These are phyloP conservation scores for Hyaena hyaena DNA, from an alignment of 2,113 vertebrate species.

Conservation along the genomic window DNA sequence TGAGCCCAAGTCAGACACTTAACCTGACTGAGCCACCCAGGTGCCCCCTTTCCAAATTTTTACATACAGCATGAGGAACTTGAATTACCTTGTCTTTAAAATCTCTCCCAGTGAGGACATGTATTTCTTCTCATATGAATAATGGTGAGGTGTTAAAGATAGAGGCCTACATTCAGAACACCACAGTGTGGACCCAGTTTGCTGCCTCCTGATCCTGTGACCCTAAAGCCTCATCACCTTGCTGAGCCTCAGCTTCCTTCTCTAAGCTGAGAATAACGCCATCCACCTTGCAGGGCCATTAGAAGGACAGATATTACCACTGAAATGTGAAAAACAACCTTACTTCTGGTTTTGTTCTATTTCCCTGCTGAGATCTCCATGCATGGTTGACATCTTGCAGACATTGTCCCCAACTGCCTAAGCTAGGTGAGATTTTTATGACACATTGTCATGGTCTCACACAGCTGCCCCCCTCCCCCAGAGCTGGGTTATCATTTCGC, in stretches of 20 bases:
- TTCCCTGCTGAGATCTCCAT: too few species aligned
- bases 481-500: neutral
- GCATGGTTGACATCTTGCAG: fast-evolving
- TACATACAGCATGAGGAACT: neutral
- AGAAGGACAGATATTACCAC: neutral
- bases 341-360: neutral
- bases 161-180: neutral
- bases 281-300: too few species aligned
- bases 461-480: too few species aligned
- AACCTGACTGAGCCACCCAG: too few species aligned
- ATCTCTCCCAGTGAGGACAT: neutral
- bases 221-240: too few species aligned
- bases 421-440: neutral
- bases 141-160: neutral
- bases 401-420: neutral
- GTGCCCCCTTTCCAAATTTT: neutral
- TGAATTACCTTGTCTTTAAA: neutral
- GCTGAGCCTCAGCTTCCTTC: neutral
- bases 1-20: too few species aligned
- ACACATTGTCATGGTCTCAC: neutral
- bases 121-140: too few species aligned
- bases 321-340: neutral
- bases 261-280: fast-evolving
- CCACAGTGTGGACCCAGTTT: neutral
- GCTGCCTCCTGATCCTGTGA: neutral